A percentile compares a stretch with the other conserved stretches of the same genome.
phyloP scores from a whole-genome alignment of 2,888 invertebrate species.

The Habroteleia sp. region DNA sequence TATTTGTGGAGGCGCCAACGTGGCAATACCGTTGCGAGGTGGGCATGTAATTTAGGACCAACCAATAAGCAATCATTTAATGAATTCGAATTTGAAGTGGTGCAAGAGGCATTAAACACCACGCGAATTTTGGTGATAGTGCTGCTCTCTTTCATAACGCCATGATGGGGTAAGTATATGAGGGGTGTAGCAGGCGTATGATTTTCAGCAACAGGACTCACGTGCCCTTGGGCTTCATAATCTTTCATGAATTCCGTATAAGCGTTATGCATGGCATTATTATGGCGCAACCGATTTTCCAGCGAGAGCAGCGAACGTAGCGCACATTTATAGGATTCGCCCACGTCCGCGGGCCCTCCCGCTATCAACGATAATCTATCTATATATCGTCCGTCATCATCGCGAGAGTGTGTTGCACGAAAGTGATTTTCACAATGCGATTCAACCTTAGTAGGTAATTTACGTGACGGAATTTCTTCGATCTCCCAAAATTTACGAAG shows the following conservation, averaged over 20 bases:
- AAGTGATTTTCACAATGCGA: neutral
- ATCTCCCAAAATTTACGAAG: neutral
- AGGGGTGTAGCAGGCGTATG: neutral
- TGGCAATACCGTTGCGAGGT: neutral
- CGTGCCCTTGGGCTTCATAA: too few relatives aligned
- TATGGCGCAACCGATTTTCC: neutral
- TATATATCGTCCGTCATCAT: constrained; percentile 1
- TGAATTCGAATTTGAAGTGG: neutral
- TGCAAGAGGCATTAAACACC: constrained; percentile 13
- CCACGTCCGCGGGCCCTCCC: neutral
- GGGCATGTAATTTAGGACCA: constrained; percentile 6
- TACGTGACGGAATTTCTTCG: neutral
- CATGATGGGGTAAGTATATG: constrained; percentile 14
- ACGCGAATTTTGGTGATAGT: constrained; percentile 6
- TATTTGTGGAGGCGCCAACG: constrained; percentile 1
- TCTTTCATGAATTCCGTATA: too few relatives aligned
- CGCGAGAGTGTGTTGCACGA: neutral
- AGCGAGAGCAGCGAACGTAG: neutral
- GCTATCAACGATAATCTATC: neutral
- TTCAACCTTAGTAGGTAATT: neutral
- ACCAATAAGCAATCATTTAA: constrained; percentile 6
- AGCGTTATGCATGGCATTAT: neutral
- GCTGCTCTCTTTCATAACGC: constrained; percentile 9
- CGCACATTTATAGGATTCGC: neutral
- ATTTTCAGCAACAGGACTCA: neutral